Base-by-base conservation (phyloP, 2,888 invertebrate species). In the Pseudococcus jackbeardsleyi region DNA sequence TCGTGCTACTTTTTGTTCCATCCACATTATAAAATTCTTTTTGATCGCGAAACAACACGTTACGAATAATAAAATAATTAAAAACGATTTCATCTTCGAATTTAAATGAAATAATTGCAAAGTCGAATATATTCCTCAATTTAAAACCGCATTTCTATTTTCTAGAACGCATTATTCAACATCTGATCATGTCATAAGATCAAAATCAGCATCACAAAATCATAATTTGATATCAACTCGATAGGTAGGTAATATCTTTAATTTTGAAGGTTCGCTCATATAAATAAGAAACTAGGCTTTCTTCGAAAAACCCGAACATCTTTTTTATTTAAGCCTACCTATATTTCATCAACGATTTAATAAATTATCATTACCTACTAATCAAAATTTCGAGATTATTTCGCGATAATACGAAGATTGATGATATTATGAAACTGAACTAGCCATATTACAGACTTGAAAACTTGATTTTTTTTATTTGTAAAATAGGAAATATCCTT, bases 11-110 rank as follows among this genome's bases (percentile, higher is more conserved):
- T 72, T 72, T 15, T 72, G 72, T 72, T 72, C 72, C 72, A 72
- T 72, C 72, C 72, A 72, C 4, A 72, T 7, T 17, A 72, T 72
- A 33, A 72, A 72, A 17, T 72, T 72, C n/a, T 72, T 26, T 72
- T 72, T 72, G 17, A 72, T 72, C 15, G 72, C 72, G 33, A 33
- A 72, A 33, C 33, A 26, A 15, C 72, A 72, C 17, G 72, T 72
- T 15, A 33, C 72, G 5, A 12, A 72, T 33, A 72, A 33, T 33
- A 72, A 33, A 72, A 72, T 33, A 4, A 33, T 15, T 33, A 72
- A 17, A 72, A 33, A 72, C 17, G 17, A 72, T 33, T 33, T 72
- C 72, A 72, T 72, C 6, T 6, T 72, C 15, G 7, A 68, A 7
- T 22, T 68, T n/a, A n/a, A 15, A 72, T 33, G 2, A 68, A 68